Evolutionary conservation across 1,140 invertebrate species (phyloP).

Genomic region (Akabosia matsudoensis): DNA sequence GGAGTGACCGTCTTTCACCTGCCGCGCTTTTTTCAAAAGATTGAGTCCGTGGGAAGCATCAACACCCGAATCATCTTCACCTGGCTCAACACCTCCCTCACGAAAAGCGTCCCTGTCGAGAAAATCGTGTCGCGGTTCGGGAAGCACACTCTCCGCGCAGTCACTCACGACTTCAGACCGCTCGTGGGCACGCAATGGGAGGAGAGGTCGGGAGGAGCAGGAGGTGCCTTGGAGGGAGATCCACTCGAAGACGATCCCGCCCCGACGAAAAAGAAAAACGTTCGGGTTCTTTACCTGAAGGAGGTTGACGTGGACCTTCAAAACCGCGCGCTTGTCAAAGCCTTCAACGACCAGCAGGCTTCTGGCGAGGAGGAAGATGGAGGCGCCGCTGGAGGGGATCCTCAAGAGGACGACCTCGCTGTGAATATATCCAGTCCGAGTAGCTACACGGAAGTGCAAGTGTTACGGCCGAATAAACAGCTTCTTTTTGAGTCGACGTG

Average conservation of each 20-base stretch:
- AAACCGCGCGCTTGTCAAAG: neutral
- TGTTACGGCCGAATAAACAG: neutral
- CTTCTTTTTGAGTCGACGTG: neutral
- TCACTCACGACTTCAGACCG: no score
- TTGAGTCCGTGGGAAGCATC: neutral
- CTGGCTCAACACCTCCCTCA: neutral
- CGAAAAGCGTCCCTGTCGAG: neutral
- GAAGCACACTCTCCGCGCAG: neutral
- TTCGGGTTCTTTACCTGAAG: neutral
- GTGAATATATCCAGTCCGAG: neutral
- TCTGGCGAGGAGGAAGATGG: constrained; percentile 3
- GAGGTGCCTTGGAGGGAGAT: neutral
- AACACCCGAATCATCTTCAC: neutral
- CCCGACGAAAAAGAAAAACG: constrained; percentile 10
- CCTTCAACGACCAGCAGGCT: neutral
- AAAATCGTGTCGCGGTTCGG: neutral
- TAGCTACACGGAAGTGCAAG: neutral
- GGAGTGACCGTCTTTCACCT: neutral
- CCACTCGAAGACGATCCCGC: neutral
- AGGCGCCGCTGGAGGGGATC: neutral
- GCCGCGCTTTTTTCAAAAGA: neutral
- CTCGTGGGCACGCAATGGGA: no score
- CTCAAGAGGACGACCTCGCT: neutral
- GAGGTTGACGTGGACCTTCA: neutral
- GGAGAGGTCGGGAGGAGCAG: constrained; percentile 11